Conservation (phyloP, 2,797 vertebrate genomes). For the Octomys mimax region DNA sequence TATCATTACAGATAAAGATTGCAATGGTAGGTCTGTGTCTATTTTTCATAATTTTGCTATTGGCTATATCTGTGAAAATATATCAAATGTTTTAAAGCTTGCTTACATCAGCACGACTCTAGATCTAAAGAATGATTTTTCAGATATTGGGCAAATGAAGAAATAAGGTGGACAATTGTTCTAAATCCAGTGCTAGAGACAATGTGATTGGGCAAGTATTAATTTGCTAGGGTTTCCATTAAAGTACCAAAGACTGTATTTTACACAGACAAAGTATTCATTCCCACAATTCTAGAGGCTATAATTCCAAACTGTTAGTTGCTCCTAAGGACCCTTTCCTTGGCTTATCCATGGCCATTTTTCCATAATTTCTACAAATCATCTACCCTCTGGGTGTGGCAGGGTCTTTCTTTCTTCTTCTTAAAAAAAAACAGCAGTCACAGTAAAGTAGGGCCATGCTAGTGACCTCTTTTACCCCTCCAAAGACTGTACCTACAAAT, state of each 20-base stretch:
- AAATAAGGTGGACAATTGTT: neutral
- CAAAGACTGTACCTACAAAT: neutral
- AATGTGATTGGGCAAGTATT: neutral
- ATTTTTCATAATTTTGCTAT: neutral
- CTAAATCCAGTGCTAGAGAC: neutral
- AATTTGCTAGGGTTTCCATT: neutral
- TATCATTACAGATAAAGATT: neutral
- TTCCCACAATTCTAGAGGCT: neutral
- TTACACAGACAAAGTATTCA: neutral
- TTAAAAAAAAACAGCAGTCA: neutral
- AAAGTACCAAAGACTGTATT: neutral
- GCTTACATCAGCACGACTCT: neutral
- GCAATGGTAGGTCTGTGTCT: neutral
- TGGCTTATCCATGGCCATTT: neutral
- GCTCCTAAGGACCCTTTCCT: neutral
- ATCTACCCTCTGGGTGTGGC: neutral
- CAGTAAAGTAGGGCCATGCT: neutral
- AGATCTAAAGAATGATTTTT: neutral
- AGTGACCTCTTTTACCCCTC: neutral
- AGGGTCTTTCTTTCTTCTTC: neutral
- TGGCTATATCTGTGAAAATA: neutral
- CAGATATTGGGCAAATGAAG: neutral
- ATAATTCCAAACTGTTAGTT: neutral
- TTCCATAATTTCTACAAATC: neutral
- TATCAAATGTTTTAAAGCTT: neutral